Evolutionary conservation across 2,797 vertebrate genomes (phyloP).

Genomic region (Masticophis lateralis): DNA sequence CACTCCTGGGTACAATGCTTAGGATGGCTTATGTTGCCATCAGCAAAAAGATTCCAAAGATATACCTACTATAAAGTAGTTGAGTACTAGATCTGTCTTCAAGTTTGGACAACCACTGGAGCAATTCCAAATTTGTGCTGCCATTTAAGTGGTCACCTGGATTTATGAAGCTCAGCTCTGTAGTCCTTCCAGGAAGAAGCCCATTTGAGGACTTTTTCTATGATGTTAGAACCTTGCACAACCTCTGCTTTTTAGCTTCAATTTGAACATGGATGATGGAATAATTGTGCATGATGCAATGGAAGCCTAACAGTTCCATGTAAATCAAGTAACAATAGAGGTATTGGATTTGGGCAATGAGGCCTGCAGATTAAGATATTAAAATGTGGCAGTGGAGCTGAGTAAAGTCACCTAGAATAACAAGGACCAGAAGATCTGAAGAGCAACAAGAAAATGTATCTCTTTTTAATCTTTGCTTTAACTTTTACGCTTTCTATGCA

Average conservation of each 20-base stretch:
- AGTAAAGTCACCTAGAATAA: background rate
- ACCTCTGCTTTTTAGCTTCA: background rate
- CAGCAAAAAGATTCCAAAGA: background rate
- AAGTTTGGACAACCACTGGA: background rate
- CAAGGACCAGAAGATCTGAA: background rate
- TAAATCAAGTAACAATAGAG: background rate
- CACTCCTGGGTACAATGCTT: background rate
- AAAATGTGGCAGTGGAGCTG: background rate
- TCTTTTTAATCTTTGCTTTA: background rate
- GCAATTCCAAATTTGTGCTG: background rate
- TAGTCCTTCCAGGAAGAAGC: background rate
- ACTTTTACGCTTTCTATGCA: background rate
- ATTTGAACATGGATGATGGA: background rate
- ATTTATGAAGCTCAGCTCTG: background rate
- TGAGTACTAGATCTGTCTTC: background rate
- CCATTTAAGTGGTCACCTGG: background rate
- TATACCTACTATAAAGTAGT: background rate
- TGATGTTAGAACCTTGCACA: background rate
- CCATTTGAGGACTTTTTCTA: background rate
- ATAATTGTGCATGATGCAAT: background rate
- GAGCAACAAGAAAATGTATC: background rate
- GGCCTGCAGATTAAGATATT: background rate
- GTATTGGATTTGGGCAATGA: background rate
- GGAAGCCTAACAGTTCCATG: background rate
- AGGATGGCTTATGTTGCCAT: background rate